phyloP scores from a whole-genome alignment of 2,113 vertebrate genomes.

The Haliaeetus leucogaster region DNA sequence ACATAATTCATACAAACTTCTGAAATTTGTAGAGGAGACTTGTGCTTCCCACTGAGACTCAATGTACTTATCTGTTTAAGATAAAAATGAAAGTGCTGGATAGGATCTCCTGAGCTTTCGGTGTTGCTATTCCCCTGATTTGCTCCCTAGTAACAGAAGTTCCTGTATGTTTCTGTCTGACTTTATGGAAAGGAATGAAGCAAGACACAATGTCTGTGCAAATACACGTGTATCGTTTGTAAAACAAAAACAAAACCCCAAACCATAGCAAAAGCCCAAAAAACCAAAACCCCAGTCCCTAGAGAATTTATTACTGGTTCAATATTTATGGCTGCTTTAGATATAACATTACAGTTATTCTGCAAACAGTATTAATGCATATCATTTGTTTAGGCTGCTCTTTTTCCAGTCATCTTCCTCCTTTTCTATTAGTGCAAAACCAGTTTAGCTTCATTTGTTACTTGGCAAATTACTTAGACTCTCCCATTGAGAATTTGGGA shows the following conservation, averaged over 20 bases:
- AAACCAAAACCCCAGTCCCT: neutral
- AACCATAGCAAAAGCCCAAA: neutral
- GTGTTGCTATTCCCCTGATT: neutral
- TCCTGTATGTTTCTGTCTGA: neutral
- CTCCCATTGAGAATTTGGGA: neutral
- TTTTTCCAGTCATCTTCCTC: neutral
- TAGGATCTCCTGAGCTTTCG: neutral
- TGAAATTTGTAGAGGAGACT: neutral
- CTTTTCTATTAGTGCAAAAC: neutral
- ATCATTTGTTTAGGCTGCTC: neutral
- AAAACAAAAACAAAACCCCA: neutral
- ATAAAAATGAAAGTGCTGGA: neutral
- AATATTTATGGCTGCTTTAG: neutral
- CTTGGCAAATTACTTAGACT: neutral
- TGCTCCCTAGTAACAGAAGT: neutral
- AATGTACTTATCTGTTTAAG: too few species aligned
- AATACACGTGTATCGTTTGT: neutral
- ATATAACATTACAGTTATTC: neutral
- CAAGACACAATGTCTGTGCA: neutral
- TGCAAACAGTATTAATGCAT: neutral
- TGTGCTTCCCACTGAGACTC: neutral
- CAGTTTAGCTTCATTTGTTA: neutral
- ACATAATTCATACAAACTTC: neutral
- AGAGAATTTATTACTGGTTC: neutral
- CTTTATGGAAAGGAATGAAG: neutral